Evolutionary conservation across 2,888 invertebrate genomes (phyloP).

Genomic region (Capitulum mitella): DNA sequence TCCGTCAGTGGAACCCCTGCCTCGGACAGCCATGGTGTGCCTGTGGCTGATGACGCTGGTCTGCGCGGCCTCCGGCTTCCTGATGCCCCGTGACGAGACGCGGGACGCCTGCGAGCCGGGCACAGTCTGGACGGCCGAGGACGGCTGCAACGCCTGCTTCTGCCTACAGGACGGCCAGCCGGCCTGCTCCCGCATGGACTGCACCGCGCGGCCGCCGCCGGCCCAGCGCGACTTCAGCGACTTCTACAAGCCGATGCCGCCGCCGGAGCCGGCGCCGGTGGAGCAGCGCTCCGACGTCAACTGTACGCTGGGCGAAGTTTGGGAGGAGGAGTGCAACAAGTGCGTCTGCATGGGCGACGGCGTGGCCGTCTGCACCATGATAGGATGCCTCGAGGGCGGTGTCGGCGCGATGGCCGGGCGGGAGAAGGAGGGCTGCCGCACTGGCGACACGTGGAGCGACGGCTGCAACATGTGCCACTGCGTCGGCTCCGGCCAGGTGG

Average conservation of each 20-base stretch:
- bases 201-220: neutral
- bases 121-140: neutral
- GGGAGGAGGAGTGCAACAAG: conserved; percentile 8
- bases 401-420: neutral
- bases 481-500: neutral
- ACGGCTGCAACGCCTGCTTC: conserved; percentile 24
- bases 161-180: neutral
- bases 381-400: neutral
- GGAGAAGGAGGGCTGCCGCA: neutral
- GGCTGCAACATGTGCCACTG: conserved; percentile 2
- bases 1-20: too few relatives aligned
- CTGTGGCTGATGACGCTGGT: neutral
- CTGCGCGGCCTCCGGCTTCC: neutral
- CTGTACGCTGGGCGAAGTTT: neutral
- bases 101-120: neutral
- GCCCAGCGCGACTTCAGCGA: neutral
- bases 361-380: conserved; percentile 16
- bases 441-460: conserved; percentile 10
- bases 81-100: too few relatives aligned
- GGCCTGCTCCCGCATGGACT: neutral
- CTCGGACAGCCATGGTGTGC: neutral
- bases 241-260: neutral
- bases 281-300: neutral
- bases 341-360: neutral
- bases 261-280: neutral